Evolutionary conservation across 2,113 vertebrate species (phyloP).

Genomic region (Syngnathus typhle): DNA sequence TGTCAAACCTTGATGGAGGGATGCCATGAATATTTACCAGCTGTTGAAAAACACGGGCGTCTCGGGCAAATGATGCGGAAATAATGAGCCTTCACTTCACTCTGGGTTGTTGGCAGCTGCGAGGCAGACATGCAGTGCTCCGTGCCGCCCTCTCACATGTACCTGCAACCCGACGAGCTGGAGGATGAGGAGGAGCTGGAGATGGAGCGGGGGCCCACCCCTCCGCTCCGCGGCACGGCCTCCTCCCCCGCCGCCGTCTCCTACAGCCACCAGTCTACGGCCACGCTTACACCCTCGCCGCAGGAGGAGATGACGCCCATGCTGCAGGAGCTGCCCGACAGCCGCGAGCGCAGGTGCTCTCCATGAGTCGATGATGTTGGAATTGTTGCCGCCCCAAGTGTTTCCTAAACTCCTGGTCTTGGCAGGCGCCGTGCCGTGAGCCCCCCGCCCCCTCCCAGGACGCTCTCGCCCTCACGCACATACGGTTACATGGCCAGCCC

Average conservation of each 20-base stretch:
- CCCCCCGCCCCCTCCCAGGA: slow-evolving; percentile 85
- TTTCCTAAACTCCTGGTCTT: slow-evolving; percentile 1
- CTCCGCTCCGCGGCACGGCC: slow-evolving; percentile 88
- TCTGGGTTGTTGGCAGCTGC: slow-evolving; percentile 72
- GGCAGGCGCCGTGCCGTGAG: slow-evolving; percentile 84
- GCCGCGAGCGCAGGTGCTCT: slow-evolving; percentile 83
- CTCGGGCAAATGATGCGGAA: slow-evolving; percentile 33
- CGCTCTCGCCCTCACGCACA: slow-evolving; percentile 89
- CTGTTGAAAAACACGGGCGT: slow-evolving; percentile 20
- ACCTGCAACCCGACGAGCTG: slow-evolving; percentile 91
- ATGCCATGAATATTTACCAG: slow-evolving; percentile 51
- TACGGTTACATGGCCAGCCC: slow-evolving; percentile 95
- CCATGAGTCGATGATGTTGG: too few relatives aligned
- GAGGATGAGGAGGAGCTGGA: slow-evolving; percentile 79
- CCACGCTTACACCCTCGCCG: slow-evolving; percentile 93
- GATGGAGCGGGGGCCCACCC: slow-evolving; percentile 91
- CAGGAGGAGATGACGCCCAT: slow-evolving; percentile 96
- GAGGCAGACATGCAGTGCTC: slow-evolving; percentile 88
- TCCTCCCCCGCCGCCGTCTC: slow-evolving; percentile 95
- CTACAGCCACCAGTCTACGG: slow-evolving; percentile 97
- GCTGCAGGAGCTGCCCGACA: slow-evolving; percentile 84
- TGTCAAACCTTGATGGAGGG: slow-evolving; percentile 47
- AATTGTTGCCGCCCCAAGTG: too few relatives aligned
- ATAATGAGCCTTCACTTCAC: slow-evolving; percentile 47
- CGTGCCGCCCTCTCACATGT: slow-evolving; percentile 90